Conservation (phyloP, 2,797 vertebrate genomes). For the Crax fasciolata region DNA sequence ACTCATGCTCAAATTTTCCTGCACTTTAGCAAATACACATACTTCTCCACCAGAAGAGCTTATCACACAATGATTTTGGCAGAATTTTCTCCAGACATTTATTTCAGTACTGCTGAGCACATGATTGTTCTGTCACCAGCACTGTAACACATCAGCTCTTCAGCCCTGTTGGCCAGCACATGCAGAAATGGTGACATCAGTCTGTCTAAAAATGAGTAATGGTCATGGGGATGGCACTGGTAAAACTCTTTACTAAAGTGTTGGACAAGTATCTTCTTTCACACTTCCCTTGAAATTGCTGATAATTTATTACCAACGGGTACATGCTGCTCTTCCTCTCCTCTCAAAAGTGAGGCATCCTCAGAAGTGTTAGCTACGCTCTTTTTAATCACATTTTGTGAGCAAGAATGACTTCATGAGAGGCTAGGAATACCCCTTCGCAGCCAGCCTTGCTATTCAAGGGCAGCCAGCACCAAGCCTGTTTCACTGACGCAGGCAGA, state of each 20-base stretch:
- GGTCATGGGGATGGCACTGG: not conserved
- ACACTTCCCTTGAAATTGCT: not conserved
- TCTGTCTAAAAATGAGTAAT: not conserved
- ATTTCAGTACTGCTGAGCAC: not conserved
- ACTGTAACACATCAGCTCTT: not conserved
- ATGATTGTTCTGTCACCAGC: not conserved
- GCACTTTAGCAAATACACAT: not conserved
- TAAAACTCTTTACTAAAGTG: not conserved
- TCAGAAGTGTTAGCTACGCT: not conserved
- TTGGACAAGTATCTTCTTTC: not conserved
- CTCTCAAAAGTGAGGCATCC: not conserved
- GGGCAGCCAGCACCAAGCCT: not conserved
- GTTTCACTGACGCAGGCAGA: constrained; percentile 21
- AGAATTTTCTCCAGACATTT: not conserved
- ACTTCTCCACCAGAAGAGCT: not conserved
- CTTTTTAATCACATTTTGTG: not conserved
- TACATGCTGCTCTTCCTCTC: not conserved
- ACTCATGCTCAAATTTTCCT: not conserved
- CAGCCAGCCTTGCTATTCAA: constrained; percentile 15
- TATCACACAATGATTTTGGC: not conserved
- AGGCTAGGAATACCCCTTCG: constrained; percentile 16
- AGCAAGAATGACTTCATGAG: constrained; percentile 8
- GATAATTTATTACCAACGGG: not conserved
- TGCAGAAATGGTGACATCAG: constrained; percentile 1
- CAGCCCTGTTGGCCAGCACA: not conserved